Evolutionary conservation across 1,140 invertebrate genomes (phyloP), one percentile per base, ranked within the genome.

Genomic region (Hylaeus anthracinus): DNA sequence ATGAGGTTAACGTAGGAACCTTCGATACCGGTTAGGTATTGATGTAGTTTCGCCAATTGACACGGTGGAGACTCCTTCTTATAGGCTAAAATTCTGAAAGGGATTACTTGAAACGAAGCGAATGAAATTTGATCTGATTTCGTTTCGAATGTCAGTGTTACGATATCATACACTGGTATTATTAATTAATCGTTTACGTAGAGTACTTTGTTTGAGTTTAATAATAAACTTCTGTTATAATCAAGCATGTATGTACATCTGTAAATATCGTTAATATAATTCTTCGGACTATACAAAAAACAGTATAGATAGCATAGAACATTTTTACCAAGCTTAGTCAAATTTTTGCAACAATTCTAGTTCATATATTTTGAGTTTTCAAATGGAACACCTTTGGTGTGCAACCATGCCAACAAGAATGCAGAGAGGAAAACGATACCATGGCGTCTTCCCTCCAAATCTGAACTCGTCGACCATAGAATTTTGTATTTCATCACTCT

Each of bases 11-110:
- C 37, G 51, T 55, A 90, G 90, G 72, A 69, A 86, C 64, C 90
- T 87, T 70, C 73, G 64, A 90, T 91, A 89, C 88, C 90, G 88
- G 77, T 87, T 66, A 80, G 81, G 82, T 73, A 63, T 81, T 12
- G n/a, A 69, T 64, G 70, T 86, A 90, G 88, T 90, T 90, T 81
- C 82, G 70, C 12, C 76, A 74, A 55, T 80, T 43, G 70, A 87
- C 89, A 84, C 83, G 75, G 81, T 75, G 90, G 90, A 90, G 90
- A 90, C 90, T 91, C 85, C 71, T 90, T 2, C 86, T 61, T 86
- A 69, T 6, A 61, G 45, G 45, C 5, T 76, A n/a, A 3, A 74
- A 71, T 56, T 71, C 53, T 53, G 15, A 53, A 66, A 43, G 10
- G 14, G 1, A 51, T 55, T 45, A 6, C 14, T 55, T 1, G 3